Conservation (phyloP, 2,888 invertebrate genomes). For the Tiphia femorata region DNA sequence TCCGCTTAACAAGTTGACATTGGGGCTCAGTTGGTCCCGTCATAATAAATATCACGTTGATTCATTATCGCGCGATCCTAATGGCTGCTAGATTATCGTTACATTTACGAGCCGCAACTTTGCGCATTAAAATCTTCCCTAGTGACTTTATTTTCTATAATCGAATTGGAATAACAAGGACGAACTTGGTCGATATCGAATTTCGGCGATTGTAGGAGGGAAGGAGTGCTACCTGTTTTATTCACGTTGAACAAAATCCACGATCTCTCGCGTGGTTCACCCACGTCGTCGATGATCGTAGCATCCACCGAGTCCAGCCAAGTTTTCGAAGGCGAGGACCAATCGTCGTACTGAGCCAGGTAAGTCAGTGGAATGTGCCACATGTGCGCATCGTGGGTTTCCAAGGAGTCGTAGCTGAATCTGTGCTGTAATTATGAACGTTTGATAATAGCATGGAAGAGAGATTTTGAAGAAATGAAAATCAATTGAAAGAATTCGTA, state of each 20-base stretch:
- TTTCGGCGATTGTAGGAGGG: too few species aligned
- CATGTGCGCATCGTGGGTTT: too few species aligned
- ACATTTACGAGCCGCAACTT: neutral
- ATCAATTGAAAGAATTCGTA: neutral
- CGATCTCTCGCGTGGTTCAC: slow-evolving; percentile 32
- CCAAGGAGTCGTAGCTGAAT: too few species aligned
- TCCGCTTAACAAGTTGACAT: too few species aligned
- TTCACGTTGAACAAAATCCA: slow-evolving; percentile 60
- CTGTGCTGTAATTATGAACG: slow-evolving; percentile 27
- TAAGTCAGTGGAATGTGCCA: slow-evolving; percentile 60
- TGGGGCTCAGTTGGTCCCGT: too few species aligned
- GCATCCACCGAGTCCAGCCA: slow-evolving; percentile 52
- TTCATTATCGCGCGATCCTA: neutral
- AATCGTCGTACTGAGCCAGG: slow-evolving; percentile 27
- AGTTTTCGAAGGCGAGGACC: slow-evolving; percentile 42
- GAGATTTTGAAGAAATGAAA: slow-evolving; percentile 43
- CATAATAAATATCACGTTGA: too few species aligned
- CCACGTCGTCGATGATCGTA: slow-evolving; percentile 25
- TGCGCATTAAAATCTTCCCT: neutral
- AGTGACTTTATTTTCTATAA: too few species aligned
- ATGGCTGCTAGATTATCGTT: neutral
- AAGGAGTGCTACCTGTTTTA: slow-evolving; percentile 48
- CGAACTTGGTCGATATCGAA: neutral
- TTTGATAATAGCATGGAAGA: slow-evolving; percentile 44
- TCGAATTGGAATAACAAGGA: too few species aligned